Conservation (phyloP, 2,888 invertebrate genomes). For the Rutpela maculata region DNA sequence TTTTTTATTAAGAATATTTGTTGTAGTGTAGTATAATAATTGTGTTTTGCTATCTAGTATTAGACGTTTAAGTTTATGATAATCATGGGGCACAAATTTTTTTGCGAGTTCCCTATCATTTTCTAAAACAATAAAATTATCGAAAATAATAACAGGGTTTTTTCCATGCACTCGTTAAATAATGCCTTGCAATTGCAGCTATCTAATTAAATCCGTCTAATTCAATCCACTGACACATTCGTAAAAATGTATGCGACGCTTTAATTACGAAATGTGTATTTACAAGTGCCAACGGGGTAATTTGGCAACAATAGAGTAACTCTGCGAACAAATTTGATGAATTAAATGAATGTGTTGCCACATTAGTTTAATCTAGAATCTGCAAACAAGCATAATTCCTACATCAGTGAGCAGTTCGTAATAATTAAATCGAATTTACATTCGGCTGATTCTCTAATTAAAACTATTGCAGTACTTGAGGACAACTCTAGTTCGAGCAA, state of each 20-base stretch:
- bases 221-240: background rate
- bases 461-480: conserved; percentile 41
- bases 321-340: conserved; percentile 39
- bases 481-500: conserved; percentile 26
- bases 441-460: conserved; percentile 41
- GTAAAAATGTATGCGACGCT: background rate
- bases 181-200: too few relatives aligned
- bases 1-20: too few relatives aligned
- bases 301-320: conserved; percentile 36
- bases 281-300: conserved; percentile 23
- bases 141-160: too few relatives aligned
- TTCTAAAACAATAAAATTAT: too few relatives aligned
- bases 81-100: too few relatives aligned
- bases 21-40: too few relatives aligned
- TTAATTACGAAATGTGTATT: background rate
- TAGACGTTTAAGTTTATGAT: too few relatives aligned
- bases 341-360: conserved; percentile 39
- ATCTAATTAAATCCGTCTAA: too few relatives aligned
- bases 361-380: conserved; percentile 40
- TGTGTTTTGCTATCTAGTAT: too few relatives aligned
- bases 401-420: conserved; percentile 40
- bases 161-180: too few relatives aligned
- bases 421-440: conserved; percentile 45
- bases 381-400: conserved; percentile 43
- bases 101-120: too few relatives aligned